Evolutionary conservation across 2,113 vertebrate genomes (phyloP).

Genomic region (Elephas maximus): DNA sequence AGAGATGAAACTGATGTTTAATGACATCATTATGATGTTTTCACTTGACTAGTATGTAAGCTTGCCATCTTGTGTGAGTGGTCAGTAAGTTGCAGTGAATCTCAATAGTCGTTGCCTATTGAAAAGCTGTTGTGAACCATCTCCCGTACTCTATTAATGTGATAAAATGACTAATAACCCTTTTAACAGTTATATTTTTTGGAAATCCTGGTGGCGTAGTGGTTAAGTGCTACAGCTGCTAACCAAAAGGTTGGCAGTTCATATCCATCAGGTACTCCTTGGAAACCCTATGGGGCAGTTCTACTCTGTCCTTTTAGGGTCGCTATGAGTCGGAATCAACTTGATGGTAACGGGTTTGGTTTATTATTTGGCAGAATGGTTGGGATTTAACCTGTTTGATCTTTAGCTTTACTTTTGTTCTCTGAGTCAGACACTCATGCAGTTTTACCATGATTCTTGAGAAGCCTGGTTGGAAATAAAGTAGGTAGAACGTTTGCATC

Average conservation of each 20-base stretch:
- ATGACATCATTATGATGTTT: neutral
- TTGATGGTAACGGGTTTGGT: too few relatives aligned
- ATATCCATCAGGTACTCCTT: too few relatives aligned
- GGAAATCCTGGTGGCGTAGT: too few relatives aligned
- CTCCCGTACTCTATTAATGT: neutral
- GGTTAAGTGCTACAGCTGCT: too few relatives aligned
- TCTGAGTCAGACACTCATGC: neutral
- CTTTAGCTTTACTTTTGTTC: slow-evolving; percentile 48
- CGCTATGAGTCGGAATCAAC: too few relatives aligned
- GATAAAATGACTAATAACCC: neutral
- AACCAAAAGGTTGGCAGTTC: too few relatives aligned
- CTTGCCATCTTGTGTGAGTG: neutral
- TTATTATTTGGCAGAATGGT: neutral
- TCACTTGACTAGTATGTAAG: neutral
- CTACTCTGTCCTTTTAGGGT: too few relatives aligned
- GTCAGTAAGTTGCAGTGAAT: neutral
- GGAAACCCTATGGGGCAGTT: too few relatives aligned
- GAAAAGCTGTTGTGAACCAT: neutral
- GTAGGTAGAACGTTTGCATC: neutral
- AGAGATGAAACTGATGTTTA: neutral
- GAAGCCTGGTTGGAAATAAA: slow-evolving; percentile 27
- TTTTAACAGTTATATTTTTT: slow-evolving; percentile 18
- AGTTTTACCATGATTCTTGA: neutral
- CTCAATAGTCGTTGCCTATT: neutral
- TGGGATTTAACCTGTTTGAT: neutral